Evolutionary conservation across 2,113 vertebrate species (phyloP).

Genomic region (Thamnophis sirtalis): DNA sequence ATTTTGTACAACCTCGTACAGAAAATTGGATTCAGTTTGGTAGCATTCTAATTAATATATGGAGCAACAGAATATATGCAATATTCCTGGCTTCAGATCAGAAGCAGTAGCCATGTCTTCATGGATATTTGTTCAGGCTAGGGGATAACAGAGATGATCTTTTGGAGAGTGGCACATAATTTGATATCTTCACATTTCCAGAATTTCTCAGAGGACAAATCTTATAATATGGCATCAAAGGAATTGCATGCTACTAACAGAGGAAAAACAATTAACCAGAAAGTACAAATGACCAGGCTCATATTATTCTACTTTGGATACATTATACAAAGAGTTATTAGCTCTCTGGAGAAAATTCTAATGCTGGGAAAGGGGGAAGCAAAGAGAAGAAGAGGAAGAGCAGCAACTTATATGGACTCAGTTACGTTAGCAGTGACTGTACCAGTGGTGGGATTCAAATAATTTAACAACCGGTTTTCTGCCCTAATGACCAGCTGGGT

Average conservation of each 20-base stretch:
- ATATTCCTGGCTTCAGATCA: neutral
- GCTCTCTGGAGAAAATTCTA: neutral
- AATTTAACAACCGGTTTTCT: too few relatives aligned
- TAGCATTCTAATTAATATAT: neutral
- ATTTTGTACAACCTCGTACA: neutral
- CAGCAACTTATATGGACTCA: neutral
- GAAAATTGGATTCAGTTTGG: neutral
- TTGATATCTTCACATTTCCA: neutral
- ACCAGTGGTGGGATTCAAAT: too few relatives aligned
- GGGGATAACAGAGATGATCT: neutral
- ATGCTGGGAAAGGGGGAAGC: neutral
- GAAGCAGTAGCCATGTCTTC: neutral
- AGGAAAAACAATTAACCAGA: neutral
- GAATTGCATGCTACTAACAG: neutral
- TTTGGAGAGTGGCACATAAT: neutral
- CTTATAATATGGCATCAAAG: neutral
- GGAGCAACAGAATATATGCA: neutral
- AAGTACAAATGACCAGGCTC: neutral
- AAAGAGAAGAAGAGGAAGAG: neutral
- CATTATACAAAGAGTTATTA: neutral
- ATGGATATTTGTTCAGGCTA: neutral
- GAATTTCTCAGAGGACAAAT: neutral
- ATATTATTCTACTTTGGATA: neutral
- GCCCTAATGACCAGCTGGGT: too few relatives aligned
- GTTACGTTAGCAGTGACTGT: too few relatives aligned